Evolutionary conservation across 2,888 invertebrate species (phyloP).

Genomic region (Oithona nana): DNA sequence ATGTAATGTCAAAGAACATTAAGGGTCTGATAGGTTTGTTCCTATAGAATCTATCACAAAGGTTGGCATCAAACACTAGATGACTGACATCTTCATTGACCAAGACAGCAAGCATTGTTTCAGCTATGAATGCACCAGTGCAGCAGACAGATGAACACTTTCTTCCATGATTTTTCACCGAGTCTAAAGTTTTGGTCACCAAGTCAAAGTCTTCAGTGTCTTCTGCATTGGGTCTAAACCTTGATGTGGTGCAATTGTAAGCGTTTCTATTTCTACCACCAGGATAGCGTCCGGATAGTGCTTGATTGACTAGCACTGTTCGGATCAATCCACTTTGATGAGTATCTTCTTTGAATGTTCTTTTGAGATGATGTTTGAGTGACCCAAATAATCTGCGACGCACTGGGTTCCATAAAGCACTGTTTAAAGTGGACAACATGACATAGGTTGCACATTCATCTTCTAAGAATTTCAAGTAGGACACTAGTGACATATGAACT

Average conservation of each 20-base stretch:
- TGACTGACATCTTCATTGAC: not conserved
- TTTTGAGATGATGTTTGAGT: not conserved
- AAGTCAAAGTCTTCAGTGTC: not conserved
- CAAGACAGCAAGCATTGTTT: not conserved
- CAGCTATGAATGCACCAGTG: not conserved
- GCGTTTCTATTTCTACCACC: not conserved
- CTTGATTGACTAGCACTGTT: not conserved
- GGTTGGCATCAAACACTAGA: not conserved
- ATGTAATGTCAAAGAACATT: not conserved
- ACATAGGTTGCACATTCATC: not conserved
- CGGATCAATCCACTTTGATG: not conserved
- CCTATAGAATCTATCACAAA: not conserved
- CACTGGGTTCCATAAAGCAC: not conserved
- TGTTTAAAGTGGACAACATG: not conserved
- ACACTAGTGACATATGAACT: too few species aligned
- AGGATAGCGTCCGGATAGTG: not conserved
- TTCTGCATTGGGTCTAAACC: too few species aligned
- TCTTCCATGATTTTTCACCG: not conserved
- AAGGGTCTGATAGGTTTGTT: not conserved
- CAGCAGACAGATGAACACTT: not conserved
- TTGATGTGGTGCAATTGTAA: not conserved
- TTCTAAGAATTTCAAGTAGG: not conserved
- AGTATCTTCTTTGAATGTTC: not conserved
- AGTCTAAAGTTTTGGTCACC: not conserved
- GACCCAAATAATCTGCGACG: not conserved